Base-by-base conservation (phyloP, 2,797 vertebrate genomes). In the Chromis chromis region DNA sequence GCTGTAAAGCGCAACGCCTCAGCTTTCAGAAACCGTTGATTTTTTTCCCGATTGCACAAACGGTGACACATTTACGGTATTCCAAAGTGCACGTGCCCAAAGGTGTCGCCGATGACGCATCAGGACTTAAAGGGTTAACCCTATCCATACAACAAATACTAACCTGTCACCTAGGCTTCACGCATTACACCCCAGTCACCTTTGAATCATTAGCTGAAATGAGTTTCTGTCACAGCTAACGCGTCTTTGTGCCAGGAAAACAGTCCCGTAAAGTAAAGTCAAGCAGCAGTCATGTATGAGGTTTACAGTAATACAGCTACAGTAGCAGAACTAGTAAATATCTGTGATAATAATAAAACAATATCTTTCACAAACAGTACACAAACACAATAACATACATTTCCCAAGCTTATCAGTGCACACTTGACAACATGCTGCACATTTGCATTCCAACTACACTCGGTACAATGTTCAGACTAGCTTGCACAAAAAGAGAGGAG, bases 261-360 rank as follows among this genome's bases (percentile, higher is more conserved):
- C 8, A 22, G 85, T 81, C 80, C 76, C 73, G 90, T 95, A 94
- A 93, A 75, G 89, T 82, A 93, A 79, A 80, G 63, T 84, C 90
- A 95, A 98, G 97, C 96, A 98, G 97, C 96, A 96, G 96, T 95
- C 96, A 95, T 96, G 92, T 95, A 93, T 95, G 96, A 97, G 97
- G 96, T 97, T 96, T 95, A 96, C 92, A 93, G 91, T 93, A 93
- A 91, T 90, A 96, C 94, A 96, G 96, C 96, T 93, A 92, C 87
- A 86, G 84, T 89, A 90, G 89, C 83, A 89, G 94, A 95, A 94
- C 94, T 93, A 92, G 95, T 95, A 84, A 87, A 91, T 88, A 92
- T 86, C 76, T 89, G 93, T 94, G 68, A 81, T 82, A 77, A 81
- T 82, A 77, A 74, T 75, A 85, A 90, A 91, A 86, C 67, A 89